Evolutionary conservation across 2,113 vertebrate genomes (phyloP).

Genomic region (Psittacara wagleri): DNA sequence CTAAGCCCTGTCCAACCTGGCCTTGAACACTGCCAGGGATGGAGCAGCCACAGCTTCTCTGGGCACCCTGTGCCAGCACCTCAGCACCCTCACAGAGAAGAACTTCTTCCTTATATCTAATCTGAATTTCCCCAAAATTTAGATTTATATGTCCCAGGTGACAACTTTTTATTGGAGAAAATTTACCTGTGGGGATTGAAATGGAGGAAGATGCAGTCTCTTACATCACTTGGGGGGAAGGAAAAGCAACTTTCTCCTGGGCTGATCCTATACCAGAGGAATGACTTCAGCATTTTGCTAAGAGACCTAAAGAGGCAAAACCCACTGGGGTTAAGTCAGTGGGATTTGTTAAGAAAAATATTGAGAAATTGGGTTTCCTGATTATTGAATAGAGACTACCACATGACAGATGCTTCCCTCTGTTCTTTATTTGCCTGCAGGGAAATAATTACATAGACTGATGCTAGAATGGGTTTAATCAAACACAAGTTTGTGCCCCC

Average conservation of each 20-base stretch:
- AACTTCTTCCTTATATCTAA: neutral
- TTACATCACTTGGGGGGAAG: neutral
- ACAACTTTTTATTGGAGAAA: neutral
- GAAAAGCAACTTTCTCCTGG: neutral
- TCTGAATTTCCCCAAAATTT: neutral
- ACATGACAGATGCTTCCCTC: neutral
- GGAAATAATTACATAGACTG: neutral
- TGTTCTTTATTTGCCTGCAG: neutral
- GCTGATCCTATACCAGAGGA: neutral
- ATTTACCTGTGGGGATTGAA: neutral
- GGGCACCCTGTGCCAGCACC: neutral
- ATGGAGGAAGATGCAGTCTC: neutral
- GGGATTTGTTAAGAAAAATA: neutral
- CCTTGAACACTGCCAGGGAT: neutral
- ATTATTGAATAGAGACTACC: neutral
- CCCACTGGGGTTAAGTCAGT: neutral
- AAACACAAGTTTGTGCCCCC: neutral
- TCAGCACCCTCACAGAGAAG: neutral
- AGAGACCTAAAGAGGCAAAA: neutral
- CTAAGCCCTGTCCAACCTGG: neutral
- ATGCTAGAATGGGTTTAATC: neutral
- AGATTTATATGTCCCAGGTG: neutral
- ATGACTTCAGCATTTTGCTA: neutral
- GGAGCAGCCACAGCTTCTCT: neutral
- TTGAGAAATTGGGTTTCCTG: neutral